Evolutionary conservation across 2,797 vertebrate genomes (phyloP).

Genomic region (Eupleurogrammus muticus): DNA sequence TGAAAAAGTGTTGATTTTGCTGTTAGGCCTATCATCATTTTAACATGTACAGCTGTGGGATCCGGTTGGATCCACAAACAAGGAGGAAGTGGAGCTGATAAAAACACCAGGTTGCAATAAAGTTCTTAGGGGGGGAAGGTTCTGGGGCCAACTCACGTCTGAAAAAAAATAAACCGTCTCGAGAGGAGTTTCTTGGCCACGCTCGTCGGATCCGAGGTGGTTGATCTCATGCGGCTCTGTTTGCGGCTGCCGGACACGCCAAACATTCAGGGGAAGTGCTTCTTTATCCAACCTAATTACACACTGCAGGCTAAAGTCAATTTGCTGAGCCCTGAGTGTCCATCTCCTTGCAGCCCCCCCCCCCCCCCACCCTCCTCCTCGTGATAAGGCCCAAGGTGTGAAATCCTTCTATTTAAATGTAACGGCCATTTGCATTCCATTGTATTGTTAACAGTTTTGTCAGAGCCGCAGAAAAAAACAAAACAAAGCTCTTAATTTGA

Average conservation of each 20-base stretch:
- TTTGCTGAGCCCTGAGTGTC: constrained; percentile 47
- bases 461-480: constrained; percentile 11
- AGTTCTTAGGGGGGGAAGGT: not conserved
- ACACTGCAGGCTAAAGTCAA: constrained; percentile 47
- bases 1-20: not conserved
- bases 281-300: constrained; percentile 57
- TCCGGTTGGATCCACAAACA: constrained; percentile 8
- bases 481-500: constrained; percentile 69
- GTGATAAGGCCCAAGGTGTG: constrained; percentile 55
- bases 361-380: constrained; percentile 23
- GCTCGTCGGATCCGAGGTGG: constrained; percentile 23
- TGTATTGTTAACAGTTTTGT: constrained; percentile 69
- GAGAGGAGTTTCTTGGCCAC: constrained; percentile 10
- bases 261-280: constrained; percentile 36
- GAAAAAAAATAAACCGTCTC: constrained; percentile 21
- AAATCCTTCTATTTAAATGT: constrained; percentile 67
- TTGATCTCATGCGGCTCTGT: constrained; percentile 29
- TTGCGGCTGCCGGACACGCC: constrained; percentile 29
- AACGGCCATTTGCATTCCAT: constrained; percentile 68
- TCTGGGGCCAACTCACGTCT: not conserved
- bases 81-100: not conserved
- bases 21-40: not conserved
- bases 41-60: not conserved
- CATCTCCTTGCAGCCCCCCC: constrained; percentile 55
- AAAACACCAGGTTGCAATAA: constrained; percentile 5